These are phyloP conservation scores for Macropodus opercularis DNA, from an alignment of 2,797 vertebrate species.

Conservation along the genomic window DNA sequence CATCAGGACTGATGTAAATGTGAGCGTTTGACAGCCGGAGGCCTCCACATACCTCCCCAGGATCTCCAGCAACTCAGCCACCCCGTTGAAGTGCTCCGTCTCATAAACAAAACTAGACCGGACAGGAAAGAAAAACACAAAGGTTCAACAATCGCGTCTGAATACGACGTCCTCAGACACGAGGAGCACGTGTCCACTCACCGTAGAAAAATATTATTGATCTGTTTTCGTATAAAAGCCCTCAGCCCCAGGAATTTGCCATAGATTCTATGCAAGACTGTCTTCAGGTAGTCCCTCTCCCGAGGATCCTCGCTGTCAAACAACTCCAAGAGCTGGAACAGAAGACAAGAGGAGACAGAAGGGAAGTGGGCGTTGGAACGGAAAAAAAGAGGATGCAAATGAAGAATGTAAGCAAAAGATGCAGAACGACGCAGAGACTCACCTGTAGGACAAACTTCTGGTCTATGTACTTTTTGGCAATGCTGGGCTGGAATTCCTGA, in stretches of 20 bases:
- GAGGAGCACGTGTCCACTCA: too few relatives aligned
- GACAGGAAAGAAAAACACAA: too few relatives aligned
- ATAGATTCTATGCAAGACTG: conserved; percentile 99
- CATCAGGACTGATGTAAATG: not conserved
- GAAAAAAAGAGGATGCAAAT: not conserved
- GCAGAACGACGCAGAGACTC: conserved; percentile 53
- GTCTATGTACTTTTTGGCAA: conserved; percentile 99
- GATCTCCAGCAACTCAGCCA: conserved; percentile 99
- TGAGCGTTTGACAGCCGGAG: conserved; percentile 7
- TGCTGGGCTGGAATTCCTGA: conserved; percentile 99
- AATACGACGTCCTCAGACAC: too few relatives aligned
- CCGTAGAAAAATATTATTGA: conserved; percentile 99
- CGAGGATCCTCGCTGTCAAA: conserved; percentile 99
- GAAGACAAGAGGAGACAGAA: not conserved
- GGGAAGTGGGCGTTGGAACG: not conserved
- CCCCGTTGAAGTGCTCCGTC: conserved; percentile 99
- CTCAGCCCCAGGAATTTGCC: conserved; percentile 99
- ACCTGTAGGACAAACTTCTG: conserved; percentile 99
- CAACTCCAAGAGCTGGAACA: conserved; percentile 91
- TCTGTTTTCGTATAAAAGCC: conserved; percentile 99
- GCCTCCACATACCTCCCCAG: conserved; percentile 91
- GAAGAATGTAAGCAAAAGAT: not conserved
- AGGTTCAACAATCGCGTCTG: too few relatives aligned
- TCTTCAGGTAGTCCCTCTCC: conserved; percentile 99
- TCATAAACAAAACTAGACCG: conserved; percentile 98